These are phyloP conservation scores for Limonius californicus DNA, from an alignment of 1,140 invertebrate genomes.

Conservation along the genomic window DNA sequence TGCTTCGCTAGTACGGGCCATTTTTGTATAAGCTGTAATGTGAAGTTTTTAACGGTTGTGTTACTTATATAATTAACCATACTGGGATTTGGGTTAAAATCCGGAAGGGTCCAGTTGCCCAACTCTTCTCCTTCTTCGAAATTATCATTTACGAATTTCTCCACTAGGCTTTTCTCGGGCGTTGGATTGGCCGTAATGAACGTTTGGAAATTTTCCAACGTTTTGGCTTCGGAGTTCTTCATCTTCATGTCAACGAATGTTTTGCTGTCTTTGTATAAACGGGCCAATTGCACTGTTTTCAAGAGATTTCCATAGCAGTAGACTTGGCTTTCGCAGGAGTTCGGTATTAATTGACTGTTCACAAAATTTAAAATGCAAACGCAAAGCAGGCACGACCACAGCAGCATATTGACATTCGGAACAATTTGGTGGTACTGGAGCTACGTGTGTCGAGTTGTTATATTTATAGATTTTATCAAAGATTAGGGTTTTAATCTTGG, in stretches of 20 bases:
- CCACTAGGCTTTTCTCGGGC: slow-evolving; percentile 54
- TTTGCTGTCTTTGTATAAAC: slow-evolving; percentile 77
- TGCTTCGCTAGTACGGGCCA: slow-evolving; percentile 72
- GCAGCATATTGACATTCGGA: no score
- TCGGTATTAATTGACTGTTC: not conserved
- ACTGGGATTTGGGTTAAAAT: slow-evolving; percentile 61
- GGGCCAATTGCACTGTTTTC: slow-evolving; percentile 68
- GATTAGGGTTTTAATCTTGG: no score
- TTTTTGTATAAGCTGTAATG: slow-evolving; percentile 56
- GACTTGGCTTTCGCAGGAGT: slow-evolving; percentile 55
- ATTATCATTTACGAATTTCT: slow-evolving; percentile 55
- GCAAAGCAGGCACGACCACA: no score
- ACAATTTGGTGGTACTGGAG: no score
- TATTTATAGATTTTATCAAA: no score
- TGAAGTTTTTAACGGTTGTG: slow-evolving; percentile 56
- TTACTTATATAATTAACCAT: slow-evolving; percentile 62
- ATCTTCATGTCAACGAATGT: slow-evolving; percentile 85
- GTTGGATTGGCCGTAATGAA: slow-evolving; percentile 64
- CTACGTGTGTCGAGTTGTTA: no score
- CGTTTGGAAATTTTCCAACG: slow-evolving; percentile 56
- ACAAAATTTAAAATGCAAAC: no score
- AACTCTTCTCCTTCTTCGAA: slow-evolving; percentile 53
- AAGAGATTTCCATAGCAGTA: slow-evolving; percentile 76
- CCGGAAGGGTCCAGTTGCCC: slow-evolving; percentile 55
- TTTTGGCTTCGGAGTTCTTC: slow-evolving; percentile 57